Base-by-base conservation (phyloP, 2,113 vertebrate species). In the Petrocephalus zakoni region DNA sequence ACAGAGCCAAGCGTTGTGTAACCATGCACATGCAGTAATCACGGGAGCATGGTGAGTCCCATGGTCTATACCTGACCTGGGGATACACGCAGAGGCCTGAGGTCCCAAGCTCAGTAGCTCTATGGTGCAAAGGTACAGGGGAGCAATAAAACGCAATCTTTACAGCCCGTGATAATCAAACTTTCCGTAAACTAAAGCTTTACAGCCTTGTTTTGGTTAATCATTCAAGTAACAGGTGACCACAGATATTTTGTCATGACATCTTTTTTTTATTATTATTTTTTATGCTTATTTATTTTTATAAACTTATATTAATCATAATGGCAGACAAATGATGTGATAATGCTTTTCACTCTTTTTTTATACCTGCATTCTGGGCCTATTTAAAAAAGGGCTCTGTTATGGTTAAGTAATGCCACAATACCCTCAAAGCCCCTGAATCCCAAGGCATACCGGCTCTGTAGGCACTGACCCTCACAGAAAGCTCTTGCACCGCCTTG, bases 181-280 rank as follows among this genome's bases (percentile, higher is more conserved):
- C 88, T 90, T 90, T 87, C 89, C 89, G 89, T 90, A 88, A 91
- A 89, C 90, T 88, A 42, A 56, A 64, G 37, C 75, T 91, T 92
- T 92, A 92, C 72, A 58, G 61, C 91, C 85, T 89, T 64, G 68
- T 89, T 89, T 84, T 61, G 61, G 91, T 90, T 89, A 92, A 92
- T 91, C 82, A 92, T 90, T 92, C 75, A 88, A 68, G 52, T 42
- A 55, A 87, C 89, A 92, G 91, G 89, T 90, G 90, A 92, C 42
- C 90, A 85, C 64, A 22, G 72, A 68, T 82, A 87, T 55, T 46
- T 85, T 61, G 72, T 78, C 47, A 64, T 37, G 25, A 42, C 72
- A 88, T 81, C 53, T 68, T 21, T 17, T 82, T 49, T 83, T 49
- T 0, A 10, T 19, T 22, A 8, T n/a, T 4, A n/a, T 3, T 8